Percentiles rank a stretch among this genome's conserved stretches.
phyloP scores from a whole-genome alignment of 2,797 vertebrate genomes.

The Columba guinea region DNA sequence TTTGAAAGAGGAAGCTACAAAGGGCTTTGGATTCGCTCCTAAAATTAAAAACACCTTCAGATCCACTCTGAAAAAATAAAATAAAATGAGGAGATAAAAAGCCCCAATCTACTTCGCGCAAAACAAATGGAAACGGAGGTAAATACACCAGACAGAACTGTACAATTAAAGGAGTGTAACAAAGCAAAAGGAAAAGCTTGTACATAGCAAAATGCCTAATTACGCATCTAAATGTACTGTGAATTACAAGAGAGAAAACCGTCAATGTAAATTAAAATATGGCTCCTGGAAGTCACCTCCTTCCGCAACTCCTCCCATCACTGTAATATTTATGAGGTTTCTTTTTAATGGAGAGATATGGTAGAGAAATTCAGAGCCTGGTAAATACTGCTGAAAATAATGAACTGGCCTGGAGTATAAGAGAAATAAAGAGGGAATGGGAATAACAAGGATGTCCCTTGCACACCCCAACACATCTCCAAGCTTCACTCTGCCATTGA shows the following conservation, averaged over 20 bases:
- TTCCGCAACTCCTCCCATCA: background rate
- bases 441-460: background rate
- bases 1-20: background rate
- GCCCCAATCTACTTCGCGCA: background rate
- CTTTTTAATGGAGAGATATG: background rate
- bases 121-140: background rate
- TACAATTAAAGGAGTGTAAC: background rate
- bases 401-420: background rate
- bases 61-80: background rate
- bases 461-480: background rate
- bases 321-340: background rate
- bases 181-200: background rate
- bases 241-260: background rate
- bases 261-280: background rate
- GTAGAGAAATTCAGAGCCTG: background rate
- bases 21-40: background rate
- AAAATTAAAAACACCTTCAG: background rate
- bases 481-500: background rate
- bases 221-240: background rate
- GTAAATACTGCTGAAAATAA: background rate
- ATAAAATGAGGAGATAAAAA: background rate
- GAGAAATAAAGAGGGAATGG: background rate
- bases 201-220: background rate
- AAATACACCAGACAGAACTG: background rate
- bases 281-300: background rate